phyloP scores from a whole-genome alignment of 2,888 invertebrate genomes.

The Selenia dentaria region DNA sequence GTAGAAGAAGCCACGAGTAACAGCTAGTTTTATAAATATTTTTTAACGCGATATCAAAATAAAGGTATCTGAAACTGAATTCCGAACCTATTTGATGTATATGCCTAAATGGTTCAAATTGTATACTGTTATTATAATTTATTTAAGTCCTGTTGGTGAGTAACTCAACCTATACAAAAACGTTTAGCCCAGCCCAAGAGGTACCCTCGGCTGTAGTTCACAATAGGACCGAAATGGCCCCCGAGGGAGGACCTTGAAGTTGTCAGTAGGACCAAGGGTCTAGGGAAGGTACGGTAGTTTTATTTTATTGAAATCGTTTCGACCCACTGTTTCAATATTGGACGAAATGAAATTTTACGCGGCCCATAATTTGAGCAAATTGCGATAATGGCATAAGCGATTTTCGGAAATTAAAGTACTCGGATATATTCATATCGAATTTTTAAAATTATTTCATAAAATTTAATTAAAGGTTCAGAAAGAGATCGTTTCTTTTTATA shows the following conservation, averaged over 20 bases:
- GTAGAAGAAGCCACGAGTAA: too few species aligned
- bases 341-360: constrained; percentile 36
- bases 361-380: constrained; percentile 32
- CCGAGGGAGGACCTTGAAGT: constrained; percentile 26
- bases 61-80: too few species aligned
- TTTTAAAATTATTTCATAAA: too few species aligned
- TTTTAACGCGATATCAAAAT: too few species aligned
- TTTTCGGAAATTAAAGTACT: constrained; percentile 20
- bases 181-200: constrained; percentile 23
- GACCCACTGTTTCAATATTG: constrained; percentile 38
- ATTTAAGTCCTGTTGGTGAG: constrained; percentile 1
- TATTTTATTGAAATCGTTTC: constrained; percentile 37
- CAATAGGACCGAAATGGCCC: constrained; percentile 28
- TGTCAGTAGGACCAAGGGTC: constrained; percentile 19
- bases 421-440: not conserved
- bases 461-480: too few species aligned
- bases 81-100: too few species aligned
- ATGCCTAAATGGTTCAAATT: too few species aligned
- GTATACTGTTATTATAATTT: too few species aligned
- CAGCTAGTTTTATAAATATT: too few species aligned
- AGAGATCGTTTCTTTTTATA: too few species aligned
- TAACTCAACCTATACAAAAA: constrained; percentile 26
- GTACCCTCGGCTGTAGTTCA: constrained; percentile 19
- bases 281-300: constrained; percentile 32
- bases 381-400: constrained; percentile 27